These are phyloP conservation scores for Punctoribates punctum DNA, from an alignment of 2,888 invertebrate species.

Conservation along the genomic window DNA sequence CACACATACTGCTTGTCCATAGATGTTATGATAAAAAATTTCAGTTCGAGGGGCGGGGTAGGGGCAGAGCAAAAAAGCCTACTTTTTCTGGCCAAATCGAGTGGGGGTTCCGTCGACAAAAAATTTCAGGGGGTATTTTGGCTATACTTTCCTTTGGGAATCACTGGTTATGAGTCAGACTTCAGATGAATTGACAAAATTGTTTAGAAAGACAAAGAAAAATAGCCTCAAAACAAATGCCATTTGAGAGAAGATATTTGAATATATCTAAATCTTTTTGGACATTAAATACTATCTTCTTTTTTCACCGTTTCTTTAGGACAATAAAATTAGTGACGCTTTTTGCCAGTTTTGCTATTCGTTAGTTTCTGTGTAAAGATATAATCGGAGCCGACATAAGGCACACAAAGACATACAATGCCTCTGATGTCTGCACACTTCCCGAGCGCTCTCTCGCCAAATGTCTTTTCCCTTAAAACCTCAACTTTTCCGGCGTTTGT, in stretches of 20 bases:
- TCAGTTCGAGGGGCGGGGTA: too few species aligned
- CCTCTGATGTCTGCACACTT: constrained; percentile 23
- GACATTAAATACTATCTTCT: constrained; percentile 2
- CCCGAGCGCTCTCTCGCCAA: background rate
- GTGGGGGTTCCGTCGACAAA: too few species aligned
- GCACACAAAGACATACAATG: constrained; percentile 16
- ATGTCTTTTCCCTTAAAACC: background rate
- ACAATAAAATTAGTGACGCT: constrained; percentile 2
- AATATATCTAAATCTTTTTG: constrained; percentile 21
- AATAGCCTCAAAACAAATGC: constrained; percentile 16
- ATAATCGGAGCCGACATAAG: constrained; percentile 13
- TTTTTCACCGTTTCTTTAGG: background rate
- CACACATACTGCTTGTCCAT: too few species aligned
- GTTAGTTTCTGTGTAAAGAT: background rate
- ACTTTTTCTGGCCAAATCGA: too few species aligned
- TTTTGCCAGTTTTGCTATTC: background rate
- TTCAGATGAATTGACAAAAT: constrained; percentile 18
- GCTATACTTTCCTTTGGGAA: too few species aligned
- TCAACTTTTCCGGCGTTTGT: constrained; percentile 11
- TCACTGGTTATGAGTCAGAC: too few species aligned
- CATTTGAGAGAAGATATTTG: background rate
- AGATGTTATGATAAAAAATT: too few species aligned
- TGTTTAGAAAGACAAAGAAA: constrained; percentile 20
- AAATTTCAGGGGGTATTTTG: too few species aligned
- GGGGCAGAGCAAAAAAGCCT: too few species aligned